phyloP scores from a whole-genome alignment of 1,140 invertebrate species.

The Hylyphantes graminicola region DNA sequence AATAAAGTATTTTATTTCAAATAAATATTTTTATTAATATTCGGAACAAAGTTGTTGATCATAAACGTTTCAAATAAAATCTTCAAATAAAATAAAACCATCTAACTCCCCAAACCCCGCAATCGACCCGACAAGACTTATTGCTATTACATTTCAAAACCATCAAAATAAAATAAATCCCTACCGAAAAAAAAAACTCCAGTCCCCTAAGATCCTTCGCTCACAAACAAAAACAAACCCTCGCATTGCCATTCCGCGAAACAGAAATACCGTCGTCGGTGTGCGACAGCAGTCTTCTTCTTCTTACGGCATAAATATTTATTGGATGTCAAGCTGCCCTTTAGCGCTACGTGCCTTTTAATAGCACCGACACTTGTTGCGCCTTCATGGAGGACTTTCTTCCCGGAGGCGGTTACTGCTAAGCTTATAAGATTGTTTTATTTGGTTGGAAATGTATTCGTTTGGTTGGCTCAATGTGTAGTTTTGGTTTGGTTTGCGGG shows the following conservation, averaged over 20 bases:
- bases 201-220: background rate
- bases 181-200: background rate
- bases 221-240: constrained; percentile 1
- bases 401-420: constrained; percentile 29
- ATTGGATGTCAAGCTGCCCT: constrained; percentile 51
- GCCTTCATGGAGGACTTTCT: background rate
- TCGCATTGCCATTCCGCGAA: constrained; percentile 14
- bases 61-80: no score
- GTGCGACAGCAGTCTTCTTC: constrained; percentile 18
- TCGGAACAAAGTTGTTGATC: no score
- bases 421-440: constrained; percentile 47
- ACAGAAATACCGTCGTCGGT: constrained; percentile 32
- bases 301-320: constrained; percentile 47
- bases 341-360: constrained; percentile 41
- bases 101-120: no score
- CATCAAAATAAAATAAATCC: no score
- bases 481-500: background rate
- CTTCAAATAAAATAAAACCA: no score
- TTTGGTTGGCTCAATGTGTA: background rate
- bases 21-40: no score
- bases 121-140: no score
- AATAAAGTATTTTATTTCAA: no score
- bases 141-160: no score
- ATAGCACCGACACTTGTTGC: constrained; percentile 51
- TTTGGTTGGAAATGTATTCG: constrained; percentile 28